Evolutionary conservation across 2,888 invertebrate species (phyloP), one percentile per base, ranked within the genome.

Genomic region (Acleris laterana): DNA sequence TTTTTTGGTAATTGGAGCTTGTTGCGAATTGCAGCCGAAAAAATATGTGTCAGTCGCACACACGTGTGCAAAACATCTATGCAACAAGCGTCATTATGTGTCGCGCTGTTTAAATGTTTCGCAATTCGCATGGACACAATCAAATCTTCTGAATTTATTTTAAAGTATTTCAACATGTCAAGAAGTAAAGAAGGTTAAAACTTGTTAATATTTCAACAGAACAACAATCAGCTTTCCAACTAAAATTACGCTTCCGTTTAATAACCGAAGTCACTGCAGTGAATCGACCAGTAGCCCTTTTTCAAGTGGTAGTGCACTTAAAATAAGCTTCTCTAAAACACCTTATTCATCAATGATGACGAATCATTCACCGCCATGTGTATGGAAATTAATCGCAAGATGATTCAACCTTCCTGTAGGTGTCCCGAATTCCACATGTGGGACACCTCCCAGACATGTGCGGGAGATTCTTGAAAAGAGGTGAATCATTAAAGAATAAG

Each of bases 401-500:
- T 78, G 75, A 80, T 69, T 81, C 77, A 77, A 65, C 62, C 77
- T 79, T 85, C 83, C 83, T 82, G 81, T 80, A 78, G 73, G 76
- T 79, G 80, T 74, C 68, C 77, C 77, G 59, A 66, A 80, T 73
- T 69, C 68, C 86, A 88, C 79, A 77, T 85, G 82, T 74, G 71
- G 69, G 63, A 52, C 76, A 60, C 60, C 55, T 70, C 68, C 71
- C 76, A 78, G 74, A 81, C 78, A 76, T 76, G 69, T 60, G 69
- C 74, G 68, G 72, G 69, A 73, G 72, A 81, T 75, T 75, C 75
- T 75, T 77, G 72, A 73, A 75, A 79, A 78, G 77, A 72, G 74
- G 73, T 87, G 88, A 88, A 79, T 89, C 88, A 88, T 73, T 71
- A 59, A 64, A 63, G 70, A 64, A 71, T 71, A 71, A 72, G 72